A percentile compares a stretch with the other conserved stretches of the same genome.
These are phyloP conservation scores for Papilio aristodemus DNA, from an alignment of 1,140 invertebrate genomes.

Conservation along the genomic window DNA sequence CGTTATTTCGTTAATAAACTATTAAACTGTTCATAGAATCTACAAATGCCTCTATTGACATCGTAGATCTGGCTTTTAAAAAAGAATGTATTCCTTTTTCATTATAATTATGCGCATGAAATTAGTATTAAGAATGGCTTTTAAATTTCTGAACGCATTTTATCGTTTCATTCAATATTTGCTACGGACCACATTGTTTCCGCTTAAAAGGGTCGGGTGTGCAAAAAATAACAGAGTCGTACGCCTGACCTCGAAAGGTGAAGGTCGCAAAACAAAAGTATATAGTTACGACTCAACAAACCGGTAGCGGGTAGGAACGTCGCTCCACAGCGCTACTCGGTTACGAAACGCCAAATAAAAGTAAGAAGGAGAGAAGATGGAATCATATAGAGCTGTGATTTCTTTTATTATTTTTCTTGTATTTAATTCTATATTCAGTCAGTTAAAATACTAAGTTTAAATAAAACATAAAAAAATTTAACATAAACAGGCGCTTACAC, in stretches of 20 bases:
- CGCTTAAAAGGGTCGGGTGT: slow-evolving; percentile 32
- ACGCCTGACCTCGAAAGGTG: slow-evolving; percentile 43
- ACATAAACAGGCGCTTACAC: too few species aligned
- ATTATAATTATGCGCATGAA: slow-evolving; percentile 36
- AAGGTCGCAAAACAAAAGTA: slow-evolving; percentile 53
- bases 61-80: not conserved
- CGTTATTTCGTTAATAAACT: not conserved
- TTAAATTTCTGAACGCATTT: slow-evolving; percentile 26
- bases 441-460: too few species aligned
- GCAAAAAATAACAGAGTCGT: slow-evolving; percentile 32
- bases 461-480: too few species aligned
- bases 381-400: slow-evolving; percentile 22
- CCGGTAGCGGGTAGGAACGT: slow-evolving; percentile 43
- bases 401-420: not conserved
- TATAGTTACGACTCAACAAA: slow-evolving; percentile 41
- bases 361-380: slow-evolving; percentile 39
- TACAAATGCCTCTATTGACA: not conserved
- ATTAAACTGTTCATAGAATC: slow-evolving; percentile 2
- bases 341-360: slow-evolving; percentile 59
- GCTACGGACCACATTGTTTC: slow-evolving; percentile 17
- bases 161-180: slow-evolving; percentile 11
- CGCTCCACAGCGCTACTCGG: slow-evolving; percentile 53
- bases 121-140: slow-evolving; percentile 32
- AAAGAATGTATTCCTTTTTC: not conserved
- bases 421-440: not conserved